A percentile compares a stretch with the other conserved stretches of the same genome.
phyloP scores from a whole-genome alignment of 2,113 vertebrate genomes.

The Elaphurus davidianus region DNA sequence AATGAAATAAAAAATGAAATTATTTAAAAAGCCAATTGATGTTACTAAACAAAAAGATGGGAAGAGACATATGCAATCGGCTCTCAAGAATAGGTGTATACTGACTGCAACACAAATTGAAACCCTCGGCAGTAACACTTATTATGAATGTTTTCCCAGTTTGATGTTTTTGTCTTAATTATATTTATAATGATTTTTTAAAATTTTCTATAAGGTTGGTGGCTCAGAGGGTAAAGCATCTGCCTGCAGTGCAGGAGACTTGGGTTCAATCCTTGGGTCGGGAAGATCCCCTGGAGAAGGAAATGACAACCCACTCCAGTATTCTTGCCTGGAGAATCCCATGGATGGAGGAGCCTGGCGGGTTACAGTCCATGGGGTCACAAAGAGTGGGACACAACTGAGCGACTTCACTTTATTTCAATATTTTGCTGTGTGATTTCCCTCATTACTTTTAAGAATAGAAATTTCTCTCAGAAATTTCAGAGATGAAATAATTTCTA shows the following conservation, averaged over 20 bases:
- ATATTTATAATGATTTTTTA: neutral
- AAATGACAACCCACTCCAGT: too few species aligned
- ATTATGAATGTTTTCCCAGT: neutral
- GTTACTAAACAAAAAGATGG: neutral
- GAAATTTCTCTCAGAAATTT: neutral
- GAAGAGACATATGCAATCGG: accelerated
- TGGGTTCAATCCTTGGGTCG: too few species aligned
- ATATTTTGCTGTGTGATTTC: neutral
- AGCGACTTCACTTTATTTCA: neutral
- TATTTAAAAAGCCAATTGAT: neutral
- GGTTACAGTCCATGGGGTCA: too few species aligned
- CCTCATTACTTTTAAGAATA: neutral
- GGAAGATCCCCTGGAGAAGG: too few species aligned
- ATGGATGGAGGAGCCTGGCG: too few species aligned
- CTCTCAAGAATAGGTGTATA: neutral
- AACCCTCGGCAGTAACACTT: neutral
- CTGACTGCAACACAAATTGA: neutral
- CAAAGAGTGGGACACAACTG: too few species aligned
- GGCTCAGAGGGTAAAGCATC: too few species aligned
- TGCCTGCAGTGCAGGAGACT: too few species aligned
- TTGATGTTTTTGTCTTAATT: constrained; percentile 2
- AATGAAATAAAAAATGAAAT: neutral
- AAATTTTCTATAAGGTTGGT: neutral
- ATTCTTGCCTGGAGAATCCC: too few species aligned
- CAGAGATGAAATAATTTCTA: neutral